phyloP scores from a whole-genome alignment of 2,113 vertebrate genomes.

The Labrus mixtus region DNA sequence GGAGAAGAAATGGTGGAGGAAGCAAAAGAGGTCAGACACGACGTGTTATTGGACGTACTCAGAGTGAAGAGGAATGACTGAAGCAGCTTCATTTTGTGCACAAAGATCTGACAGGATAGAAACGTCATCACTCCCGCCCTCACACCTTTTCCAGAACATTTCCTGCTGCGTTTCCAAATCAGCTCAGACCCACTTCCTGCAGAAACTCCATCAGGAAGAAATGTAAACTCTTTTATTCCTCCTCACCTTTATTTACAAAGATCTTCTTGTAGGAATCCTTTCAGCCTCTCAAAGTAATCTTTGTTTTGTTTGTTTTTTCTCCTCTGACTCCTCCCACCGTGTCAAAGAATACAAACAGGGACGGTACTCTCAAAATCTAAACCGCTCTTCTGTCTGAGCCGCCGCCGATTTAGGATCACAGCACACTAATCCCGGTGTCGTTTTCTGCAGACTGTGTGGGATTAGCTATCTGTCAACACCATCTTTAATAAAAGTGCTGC shows the following conservation, averaged over 20 bases:
- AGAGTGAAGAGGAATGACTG: too few species aligned
- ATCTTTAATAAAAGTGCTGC: constrained; percentile 13
- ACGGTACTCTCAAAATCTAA: neutral
- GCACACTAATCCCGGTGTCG: constrained; percentile 17
- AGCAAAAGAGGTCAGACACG: too few species aligned
- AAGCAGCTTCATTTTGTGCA: too few species aligned
- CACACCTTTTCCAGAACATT: too few species aligned
- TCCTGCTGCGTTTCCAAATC: too few species aligned
- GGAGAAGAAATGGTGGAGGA: too few species aligned
- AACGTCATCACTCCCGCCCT: too few species aligned
- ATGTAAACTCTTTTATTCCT: neutral
- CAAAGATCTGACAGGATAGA: too few species aligned
- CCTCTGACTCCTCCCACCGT: neutral
- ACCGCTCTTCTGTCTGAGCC: constrained; percentile 10
- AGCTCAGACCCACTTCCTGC: too few species aligned
- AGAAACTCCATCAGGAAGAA: neutral
- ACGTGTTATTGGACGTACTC: too few species aligned
- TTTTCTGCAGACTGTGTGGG: constrained; percentile 4
- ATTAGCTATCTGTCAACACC: constrained; percentile 12
- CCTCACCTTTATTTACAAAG: neutral
- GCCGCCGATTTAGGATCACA: neutral
- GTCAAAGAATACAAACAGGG: neutral
- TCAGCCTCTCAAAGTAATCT: neutral
- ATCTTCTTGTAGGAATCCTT: too few species aligned
- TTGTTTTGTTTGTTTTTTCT: neutral